Conservation (phyloP, 1,140 invertebrate species). For the Gonatopus flavifemur region DNA sequence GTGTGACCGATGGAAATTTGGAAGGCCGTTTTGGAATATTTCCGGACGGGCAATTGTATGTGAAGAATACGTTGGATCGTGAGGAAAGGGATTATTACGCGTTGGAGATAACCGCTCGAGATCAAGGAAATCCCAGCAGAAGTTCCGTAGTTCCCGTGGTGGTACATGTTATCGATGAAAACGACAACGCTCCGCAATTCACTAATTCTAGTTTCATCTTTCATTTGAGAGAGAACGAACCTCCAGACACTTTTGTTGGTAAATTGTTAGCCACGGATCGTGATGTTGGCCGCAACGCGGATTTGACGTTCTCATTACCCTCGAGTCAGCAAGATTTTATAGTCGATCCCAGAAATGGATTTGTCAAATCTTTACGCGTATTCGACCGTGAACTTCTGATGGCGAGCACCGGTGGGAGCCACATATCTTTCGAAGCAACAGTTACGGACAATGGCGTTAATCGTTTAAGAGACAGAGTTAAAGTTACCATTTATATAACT, state of each 20-base stretch:
- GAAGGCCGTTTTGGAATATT: constrained; percentile 87
- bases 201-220: constrained; percentile 84
- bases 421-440: constrained; percentile 78
- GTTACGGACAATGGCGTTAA: constrained; percentile 86
- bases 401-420: constrained; percentile 72
- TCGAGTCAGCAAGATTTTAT: constrained; percentile 79
- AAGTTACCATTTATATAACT: constrained; percentile 82
- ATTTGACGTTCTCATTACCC: constrained; percentile 83
- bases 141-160: constrained; percentile 83
- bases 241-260: constrained; percentile 85
- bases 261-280: constrained; percentile 85
- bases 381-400: constrained; percentile 88
- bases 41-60: constrained; percentile 86
- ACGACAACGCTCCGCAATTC: constrained; percentile 92
- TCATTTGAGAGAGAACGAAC: constrained; percentile 84
- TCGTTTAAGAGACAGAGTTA: constrained; percentile 81
- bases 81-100: constrained; percentile 90
- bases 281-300: constrained; percentile 89
- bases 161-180: constrained; percentile 92
- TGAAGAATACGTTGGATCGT: constrained; percentile 79
- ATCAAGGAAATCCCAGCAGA: constrained; percentile 73
- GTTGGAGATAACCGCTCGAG: constrained; percentile 77
- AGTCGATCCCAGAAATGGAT: constrained; percentile 88
- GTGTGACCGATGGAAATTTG: constrained; percentile 79
- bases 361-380: constrained; percentile 80